These are phyloP conservation scores for Temnothorax nylanderi DNA, from an alignment of 1,140 invertebrate genomes.

Conservation along the genomic window DNA sequence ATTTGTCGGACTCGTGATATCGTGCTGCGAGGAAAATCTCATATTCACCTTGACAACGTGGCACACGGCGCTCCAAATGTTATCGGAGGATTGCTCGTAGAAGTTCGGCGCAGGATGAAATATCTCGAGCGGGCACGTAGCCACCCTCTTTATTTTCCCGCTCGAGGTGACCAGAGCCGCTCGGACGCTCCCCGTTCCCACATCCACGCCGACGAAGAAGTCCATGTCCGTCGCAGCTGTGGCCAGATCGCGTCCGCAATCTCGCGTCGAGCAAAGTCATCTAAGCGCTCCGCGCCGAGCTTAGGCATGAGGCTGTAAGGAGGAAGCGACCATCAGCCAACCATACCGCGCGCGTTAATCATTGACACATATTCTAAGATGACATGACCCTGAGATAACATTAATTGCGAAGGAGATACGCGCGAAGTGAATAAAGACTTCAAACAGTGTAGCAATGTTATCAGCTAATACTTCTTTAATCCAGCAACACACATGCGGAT, in stretches of 20 bases:
- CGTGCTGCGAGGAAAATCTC: background rate
- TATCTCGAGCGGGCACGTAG: slow-evolving; percentile 90
- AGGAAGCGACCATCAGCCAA: slow-evolving; percentile 64
- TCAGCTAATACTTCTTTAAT: slow-evolving; percentile 34
- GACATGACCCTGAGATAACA: slow-evolving; percentile 80
- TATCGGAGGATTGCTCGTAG: slow-evolving; percentile 97
- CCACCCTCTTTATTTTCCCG: slow-evolving; percentile 89
- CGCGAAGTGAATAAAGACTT: slow-evolving; percentile 14
- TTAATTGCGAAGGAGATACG: slow-evolving; percentile 53
- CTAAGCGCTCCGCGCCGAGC: slow-evolving; percentile 41
- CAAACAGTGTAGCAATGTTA: slow-evolving; percentile 33
- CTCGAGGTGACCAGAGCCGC: slow-evolving; percentile 90
- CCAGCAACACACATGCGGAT: background rate
- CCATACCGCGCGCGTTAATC: slow-evolving; percentile 49
- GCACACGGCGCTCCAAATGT: slow-evolving; percentile 94
- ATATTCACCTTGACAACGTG: slow-evolving; percentile 89
- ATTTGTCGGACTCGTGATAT: background rate
- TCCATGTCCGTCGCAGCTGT: slow-evolving; percentile 71
- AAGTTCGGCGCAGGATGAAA: slow-evolving; percentile 92
- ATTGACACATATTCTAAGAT: slow-evolving; percentile 62
- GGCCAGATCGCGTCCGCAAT: background rate
- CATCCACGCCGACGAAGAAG: slow-evolving; percentile 96
- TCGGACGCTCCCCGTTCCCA: slow-evolving; percentile 95
- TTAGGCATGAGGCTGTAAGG: slow-evolving; percentile 55
- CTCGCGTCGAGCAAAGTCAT: slow-evolving; percentile 42